Evolutionary conservation across 2,888 invertebrate genomes (phyloP), one percentile per base, ranked within the genome.

Genomic region (Argyresthia goedartella): DNA sequence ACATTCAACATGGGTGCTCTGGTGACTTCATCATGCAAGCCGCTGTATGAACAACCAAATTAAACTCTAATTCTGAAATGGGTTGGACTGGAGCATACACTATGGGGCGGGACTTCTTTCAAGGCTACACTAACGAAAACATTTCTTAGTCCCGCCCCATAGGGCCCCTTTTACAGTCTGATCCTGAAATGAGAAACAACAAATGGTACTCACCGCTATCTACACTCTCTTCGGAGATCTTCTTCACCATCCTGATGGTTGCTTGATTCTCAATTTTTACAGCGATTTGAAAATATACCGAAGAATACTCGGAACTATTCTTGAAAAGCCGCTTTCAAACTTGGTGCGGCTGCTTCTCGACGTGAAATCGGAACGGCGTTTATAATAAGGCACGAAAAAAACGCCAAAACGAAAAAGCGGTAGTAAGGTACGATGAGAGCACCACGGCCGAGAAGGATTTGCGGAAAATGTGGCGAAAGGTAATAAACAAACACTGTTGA

Each of bases 181-280:
- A n/a, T 25, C 6, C 25, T 25, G 25, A 54, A 49, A 54, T 52
- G 45, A 56, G 56, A 48, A 63, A 60, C 61, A 10, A 52, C 35
- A 47, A 35, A 50, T 55, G 44, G 13, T 33, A 79, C 87, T 86
- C 66, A 87, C 87, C 87, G 69, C 86, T 86, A 71, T 87, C 87
- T 75, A 85, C 85, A 75, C 87, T 85, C 71, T 87, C 87, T 79
- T 87, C 87, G 65, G 85, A 86, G 71, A 87, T 85, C 79, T 87
- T 87, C 78, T 87, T 87, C 73, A 87, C 87, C 87, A 87, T 87
- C 71, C 65, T 85, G 73, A 74, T 69, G 63, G 59, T 75, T 76
- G 72, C 70, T 68, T 76, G 77, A 75, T 78, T 69, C 71, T 72
- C 77, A 76, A 72, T 25, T 25, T 25, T 74, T 75, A 73, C 70